Base-by-base conservation (phyloP, 2,113 vertebrate genomes). In the Eonycteris spelaea region DNA sequence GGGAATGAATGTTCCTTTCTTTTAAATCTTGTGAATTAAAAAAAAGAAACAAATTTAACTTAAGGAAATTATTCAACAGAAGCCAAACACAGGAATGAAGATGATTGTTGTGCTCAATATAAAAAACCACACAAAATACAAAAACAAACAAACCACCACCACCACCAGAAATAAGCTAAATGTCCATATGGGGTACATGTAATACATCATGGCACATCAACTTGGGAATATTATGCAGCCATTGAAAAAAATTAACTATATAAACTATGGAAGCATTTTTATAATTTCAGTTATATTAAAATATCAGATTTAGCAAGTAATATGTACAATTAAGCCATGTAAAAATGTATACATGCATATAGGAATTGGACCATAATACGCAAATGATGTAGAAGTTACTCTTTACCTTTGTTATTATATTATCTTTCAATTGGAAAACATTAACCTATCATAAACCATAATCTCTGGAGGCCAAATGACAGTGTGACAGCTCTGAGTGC, bases 391-490 rank as follows among this genome's bases (percentile, higher is more conserved):
- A 68, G 45, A 92, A 78, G 40, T 80, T 59, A 70, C 13, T 59
- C 61, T 75, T 78, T 75, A 43, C 63, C 59, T 24, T 11, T 51
- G 67, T 13, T 90, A 40, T 74, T 68, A 30, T 26, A 57, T 61
- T 65, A 96, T 28, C 91, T 86, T 92, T 74, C 78, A 89, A 95
- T 0, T 84, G 35, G 71, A 97, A 95, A 86, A 57, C 40, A 8
- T 57, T 71, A 90, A 93, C 48, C 83, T 79, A 89, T 24, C 65
- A 87, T 91, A 93, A 91, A 91, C 71, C 35, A 88, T 78, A 82
- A 94, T 83, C 77, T 96, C 82, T 48, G 48, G 89, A 97, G 63
- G 73, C 15, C 92, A 91, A 90, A 80, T 67, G 80, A 86, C 80
- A 92, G 11, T 53, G 43, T 89, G 43, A 80, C 53, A 91, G 57